Conservation (phyloP, 2,888 invertebrate genomes). For the Leptopilina syphax region DNA sequence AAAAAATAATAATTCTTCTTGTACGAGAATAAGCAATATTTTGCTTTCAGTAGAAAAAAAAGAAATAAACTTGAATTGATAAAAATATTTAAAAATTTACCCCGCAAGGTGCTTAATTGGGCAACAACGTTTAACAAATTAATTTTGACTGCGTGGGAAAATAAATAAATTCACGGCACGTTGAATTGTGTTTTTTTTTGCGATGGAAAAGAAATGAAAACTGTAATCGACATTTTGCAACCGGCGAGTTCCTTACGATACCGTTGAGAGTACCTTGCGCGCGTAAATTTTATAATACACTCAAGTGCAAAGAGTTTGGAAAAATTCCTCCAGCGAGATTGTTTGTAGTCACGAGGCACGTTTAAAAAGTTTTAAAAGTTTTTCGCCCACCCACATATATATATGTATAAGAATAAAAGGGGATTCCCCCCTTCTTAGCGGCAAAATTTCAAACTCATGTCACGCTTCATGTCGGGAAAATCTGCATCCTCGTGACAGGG, state of each 20-base stretch:
- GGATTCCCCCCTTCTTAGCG: not conserved
- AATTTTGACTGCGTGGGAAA: not conserved
- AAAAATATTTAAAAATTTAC: no score
- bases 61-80: no score
- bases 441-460: constrained; percentile 15
- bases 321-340: not conserved
- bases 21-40: no score
- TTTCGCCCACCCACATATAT: not conserved
- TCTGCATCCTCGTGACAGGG: constrained; percentile 1
- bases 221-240: constrained; percentile 11
- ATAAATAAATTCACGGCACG: constrained; percentile 6
- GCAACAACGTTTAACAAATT: not conserved
- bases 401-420: not conserved
- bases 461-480: constrained; percentile 19
- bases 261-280: constrained; percentile 35
- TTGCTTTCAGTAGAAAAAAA: no score
- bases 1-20: no score
- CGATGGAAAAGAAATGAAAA: constrained; percentile 34
- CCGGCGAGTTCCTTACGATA: constrained; percentile 22
- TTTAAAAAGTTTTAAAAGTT: constrained; percentile 18
- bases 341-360: constrained; percentile 15
- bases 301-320: not conserved
- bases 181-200: not conserved
- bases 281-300: constrained; percentile 1
- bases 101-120: not conserved